Conservation (phyloP, 1,140 invertebrate species). For the Coelopa frigida region DNA sequence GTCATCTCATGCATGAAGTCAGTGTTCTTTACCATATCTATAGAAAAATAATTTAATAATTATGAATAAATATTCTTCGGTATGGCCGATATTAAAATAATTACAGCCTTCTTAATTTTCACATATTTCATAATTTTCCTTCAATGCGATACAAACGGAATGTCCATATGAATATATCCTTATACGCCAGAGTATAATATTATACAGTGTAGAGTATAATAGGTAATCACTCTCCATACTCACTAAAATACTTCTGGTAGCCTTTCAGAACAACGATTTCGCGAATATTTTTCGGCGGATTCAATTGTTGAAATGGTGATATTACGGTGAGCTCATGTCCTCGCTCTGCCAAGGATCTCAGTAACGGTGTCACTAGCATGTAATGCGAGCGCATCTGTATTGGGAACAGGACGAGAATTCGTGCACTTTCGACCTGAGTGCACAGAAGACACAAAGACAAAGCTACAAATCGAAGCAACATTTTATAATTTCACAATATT, state of each 20-base stretch:
- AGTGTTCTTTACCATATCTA: not conserved
- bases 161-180: too few species aligned
- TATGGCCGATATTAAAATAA: not conserved
- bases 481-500: too few species aligned
- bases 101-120: not conserved
- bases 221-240: not conserved
- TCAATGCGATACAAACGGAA: too few species aligned
- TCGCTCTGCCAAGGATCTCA: slow-evolving; percentile 56
- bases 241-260: slow-evolving; percentile 24
- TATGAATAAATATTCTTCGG: too few species aligned
- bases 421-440: too few species aligned
- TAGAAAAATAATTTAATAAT: not conserved
- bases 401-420: slow-evolving; percentile 33
- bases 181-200: not conserved
- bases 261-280: slow-evolving; percentile 25
- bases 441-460: too few species aligned
- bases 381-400: slow-evolving; percentile 35
- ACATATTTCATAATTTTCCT: not conserved
- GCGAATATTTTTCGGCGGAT: slow-evolving; percentile 27
- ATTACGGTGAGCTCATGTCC: slow-evolving; percentile 64
- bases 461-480: too few species aligned
- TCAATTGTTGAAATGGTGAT: slow-evolving; percentile 53
- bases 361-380: slow-evolving; percentile 44
- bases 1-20: slow-evolving; percentile 1
- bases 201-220: not conserved